Conservation (phyloP, 2,113 vertebrate species). For the Neogobius melanostomus region DNA sequence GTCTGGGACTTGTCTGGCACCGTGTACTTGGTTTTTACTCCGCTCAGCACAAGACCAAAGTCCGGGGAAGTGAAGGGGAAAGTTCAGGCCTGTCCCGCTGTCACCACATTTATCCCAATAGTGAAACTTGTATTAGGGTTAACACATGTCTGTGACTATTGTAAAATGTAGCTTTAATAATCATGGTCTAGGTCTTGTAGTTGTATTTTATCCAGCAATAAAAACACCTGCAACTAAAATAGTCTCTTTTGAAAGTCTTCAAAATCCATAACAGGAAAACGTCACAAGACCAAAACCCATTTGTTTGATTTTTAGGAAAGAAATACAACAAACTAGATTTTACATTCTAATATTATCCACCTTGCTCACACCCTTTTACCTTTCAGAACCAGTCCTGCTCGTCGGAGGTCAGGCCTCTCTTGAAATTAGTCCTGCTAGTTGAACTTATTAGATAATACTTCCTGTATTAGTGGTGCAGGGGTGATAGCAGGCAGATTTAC, state of each 20-base stretch:
- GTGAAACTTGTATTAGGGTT: slow-evolving; percentile 42
- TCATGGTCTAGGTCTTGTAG: not conserved
- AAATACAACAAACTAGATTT: not conserved
- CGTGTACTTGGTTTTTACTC: slow-evolving; percentile 40
- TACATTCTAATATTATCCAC: not conserved
- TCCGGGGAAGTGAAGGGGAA: slow-evolving; percentile 18
- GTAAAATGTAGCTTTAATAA: too few relatives aligned
- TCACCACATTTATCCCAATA: slow-evolving; percentile 12
- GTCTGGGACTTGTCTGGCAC: slow-evolving; percentile 66
- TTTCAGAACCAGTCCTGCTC: not conserved
- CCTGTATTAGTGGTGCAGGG: slow-evolving; percentile 80
- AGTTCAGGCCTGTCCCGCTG: slow-evolving; percentile 23
- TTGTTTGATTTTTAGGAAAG: too few relatives aligned
- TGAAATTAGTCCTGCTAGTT: slow-evolving; percentile 71
- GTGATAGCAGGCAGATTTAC: slow-evolving; percentile 84
- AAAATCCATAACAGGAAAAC: too few relatives aligned
- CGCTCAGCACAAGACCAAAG: slow-evolving; percentile 40
- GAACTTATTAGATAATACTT: slow-evolving; percentile 85
- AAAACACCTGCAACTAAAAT: too few relatives aligned
- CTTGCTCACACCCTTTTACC: not conserved
- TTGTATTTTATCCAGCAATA: too few relatives aligned
- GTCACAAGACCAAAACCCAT: too few relatives aligned
- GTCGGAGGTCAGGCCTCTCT: slow-evolving; percentile 71
- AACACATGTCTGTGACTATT: not conserved
- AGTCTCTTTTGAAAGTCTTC: too few relatives aligned